phyloP scores from a whole-genome alignment of 37 sponge, comb jelly and placozoan species.

The Diacarnus erythraeanus region DNA sequence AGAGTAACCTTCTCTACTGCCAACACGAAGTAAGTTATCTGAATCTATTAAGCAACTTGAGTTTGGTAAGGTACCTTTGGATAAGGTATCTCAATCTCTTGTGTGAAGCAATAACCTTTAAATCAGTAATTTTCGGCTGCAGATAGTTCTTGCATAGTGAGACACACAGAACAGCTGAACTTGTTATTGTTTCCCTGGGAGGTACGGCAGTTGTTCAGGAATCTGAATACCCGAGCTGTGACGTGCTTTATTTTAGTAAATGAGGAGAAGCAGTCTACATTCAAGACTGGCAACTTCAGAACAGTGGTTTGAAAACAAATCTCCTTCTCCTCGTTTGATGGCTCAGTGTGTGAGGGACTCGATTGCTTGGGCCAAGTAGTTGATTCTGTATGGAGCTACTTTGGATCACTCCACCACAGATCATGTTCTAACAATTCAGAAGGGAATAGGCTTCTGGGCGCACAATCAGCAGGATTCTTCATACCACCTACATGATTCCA shows the following conservation, averaged over 20 bases:
- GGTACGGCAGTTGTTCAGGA: background rate
- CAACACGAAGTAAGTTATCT: no score
- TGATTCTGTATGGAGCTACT: background rate
- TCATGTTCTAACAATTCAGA: conserved; percentile 11
- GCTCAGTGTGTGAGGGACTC: background rate
- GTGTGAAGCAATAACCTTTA: no score
- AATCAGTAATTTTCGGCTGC: no score
- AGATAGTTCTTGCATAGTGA: conserved; percentile 1
- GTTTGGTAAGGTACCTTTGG: no score
- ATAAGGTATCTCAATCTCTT: no score
- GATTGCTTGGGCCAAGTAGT: conserved; percentile 4
- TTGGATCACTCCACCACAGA: conserved; percentile 22
- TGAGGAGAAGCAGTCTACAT: background rate
- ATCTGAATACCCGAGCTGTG: conserved; percentile 3
- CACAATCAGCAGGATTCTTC: conserved; percentile 22
- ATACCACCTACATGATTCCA: conserved; percentile 29
- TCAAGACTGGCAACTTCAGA: background rate
- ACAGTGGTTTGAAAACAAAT: conserved; percentile 3
- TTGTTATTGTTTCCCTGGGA: background rate
- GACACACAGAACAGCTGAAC: background rate
- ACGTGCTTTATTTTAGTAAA: background rate
- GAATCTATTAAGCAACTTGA: no score
- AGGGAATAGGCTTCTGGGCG: conserved; percentile 22
- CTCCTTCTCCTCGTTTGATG: conserved; percentile 7
- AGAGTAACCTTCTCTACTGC: no score